Conservation (phyloP, 2,888 invertebrate species). For the Diabrotica balteata region DNA sequence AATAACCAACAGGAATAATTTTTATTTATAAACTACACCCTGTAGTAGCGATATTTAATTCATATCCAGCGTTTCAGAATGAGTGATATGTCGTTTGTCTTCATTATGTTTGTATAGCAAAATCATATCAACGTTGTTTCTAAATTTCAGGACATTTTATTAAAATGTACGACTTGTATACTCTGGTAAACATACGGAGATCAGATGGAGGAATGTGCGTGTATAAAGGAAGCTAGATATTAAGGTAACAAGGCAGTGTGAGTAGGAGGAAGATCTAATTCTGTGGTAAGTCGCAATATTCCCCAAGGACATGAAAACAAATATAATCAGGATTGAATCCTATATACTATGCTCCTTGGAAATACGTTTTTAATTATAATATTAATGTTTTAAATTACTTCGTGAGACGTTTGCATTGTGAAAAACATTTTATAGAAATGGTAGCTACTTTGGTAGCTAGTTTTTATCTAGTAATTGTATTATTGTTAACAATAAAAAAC, state of each 20-base stretch:
- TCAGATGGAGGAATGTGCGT: not conserved
- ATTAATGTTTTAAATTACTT: too few species aligned
- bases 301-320: not conserved
- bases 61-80: not conserved
- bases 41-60: too few species aligned
- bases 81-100: not conserved
- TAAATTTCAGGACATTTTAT: not conserved
- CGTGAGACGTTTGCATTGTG: too few species aligned
- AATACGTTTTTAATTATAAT: too few species aligned
- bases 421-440: too few species aligned
- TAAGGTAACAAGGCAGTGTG: not conserved
- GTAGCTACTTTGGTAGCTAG: too few species aligned
- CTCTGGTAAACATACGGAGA: not conserved
- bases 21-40: too few species aligned
- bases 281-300: not conserved
- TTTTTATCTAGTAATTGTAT: too few species aligned
- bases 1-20: too few species aligned
- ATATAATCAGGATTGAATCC: not conserved
- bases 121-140: not conserved
- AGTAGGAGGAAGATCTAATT: not conserved
- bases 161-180: constrained; percentile 1
- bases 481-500: too few species aligned
- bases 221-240: not conserved
- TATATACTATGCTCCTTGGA: too few species aligned
- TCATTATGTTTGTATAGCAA: not conserved